Conservation (phyloP, 2,888 invertebrate species). For the Eurytoma californica region DNA sequence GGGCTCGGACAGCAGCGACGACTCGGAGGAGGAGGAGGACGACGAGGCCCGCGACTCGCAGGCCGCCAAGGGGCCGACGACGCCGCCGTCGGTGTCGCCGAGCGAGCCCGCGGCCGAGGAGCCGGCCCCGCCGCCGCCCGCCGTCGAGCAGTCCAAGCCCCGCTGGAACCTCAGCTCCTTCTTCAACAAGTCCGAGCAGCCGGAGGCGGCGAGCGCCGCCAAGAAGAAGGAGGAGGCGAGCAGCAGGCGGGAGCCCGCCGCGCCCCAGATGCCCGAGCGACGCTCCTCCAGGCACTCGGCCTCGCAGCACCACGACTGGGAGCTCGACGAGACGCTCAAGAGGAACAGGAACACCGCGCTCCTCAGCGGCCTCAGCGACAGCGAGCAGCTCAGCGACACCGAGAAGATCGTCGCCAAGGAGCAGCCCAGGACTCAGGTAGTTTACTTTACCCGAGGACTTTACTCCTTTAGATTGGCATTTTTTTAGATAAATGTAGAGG, state of each 20-base stretch:
- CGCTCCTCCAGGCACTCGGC: constrained; percentile 43
- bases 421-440: constrained; percentile 55
- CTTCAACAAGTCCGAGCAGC: constrained; percentile 67
- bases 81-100: constrained; percentile 57
- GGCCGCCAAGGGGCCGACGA: constrained; percentile 57
- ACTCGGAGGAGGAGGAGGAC: constrained; percentile 75
- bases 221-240: constrained; percentile 55
- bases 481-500: no score
- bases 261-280: constrained; percentile 58
- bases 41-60: background rate
- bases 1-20: constrained; percentile 79
- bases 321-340: constrained; percentile 70
- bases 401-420: constrained; percentile 68
- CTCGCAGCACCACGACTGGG: constrained; percentile 66
- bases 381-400: constrained; percentile 70
- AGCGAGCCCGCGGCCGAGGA: constrained; percentile 66
- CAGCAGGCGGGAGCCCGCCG: constrained; percentile 63
- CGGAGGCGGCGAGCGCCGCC: constrained; percentile 58
- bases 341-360: constrained; percentile 72
- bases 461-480: no score
- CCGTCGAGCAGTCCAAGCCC: constrained; percentile 75
- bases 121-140: constrained; percentile 69
- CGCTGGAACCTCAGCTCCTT: constrained; percentile 74
- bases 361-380: constrained; percentile 74
- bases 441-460: background rate